Conservation (phyloP, 35 echinoderm and acorn worm species). For the Apostichopus californicus region DNA sequence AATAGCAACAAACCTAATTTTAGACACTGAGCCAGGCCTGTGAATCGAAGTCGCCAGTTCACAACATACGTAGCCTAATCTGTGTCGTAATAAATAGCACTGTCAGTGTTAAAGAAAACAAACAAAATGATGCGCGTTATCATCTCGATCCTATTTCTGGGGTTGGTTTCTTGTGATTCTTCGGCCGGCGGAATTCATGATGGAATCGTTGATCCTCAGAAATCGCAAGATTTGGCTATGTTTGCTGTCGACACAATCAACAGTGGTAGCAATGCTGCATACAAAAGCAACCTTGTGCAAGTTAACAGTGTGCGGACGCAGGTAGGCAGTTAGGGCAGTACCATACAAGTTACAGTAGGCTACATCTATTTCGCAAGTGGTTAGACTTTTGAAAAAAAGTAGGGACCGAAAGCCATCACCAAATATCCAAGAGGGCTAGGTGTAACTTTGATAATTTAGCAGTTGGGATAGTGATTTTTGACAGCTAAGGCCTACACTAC, state of each 20-base stretch:
- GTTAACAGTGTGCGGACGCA: background rate
- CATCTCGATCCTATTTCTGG: background rate
- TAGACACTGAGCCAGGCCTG: too few relatives aligned
- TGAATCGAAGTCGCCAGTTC: too few relatives aligned
- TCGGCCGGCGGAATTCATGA: constrained; percentile 8
- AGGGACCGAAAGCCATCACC: too few relatives aligned
- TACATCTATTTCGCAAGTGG: background rate
- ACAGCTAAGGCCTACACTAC: too few relatives aligned
- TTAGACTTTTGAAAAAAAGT: too few relatives aligned
- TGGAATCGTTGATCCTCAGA: background rate
- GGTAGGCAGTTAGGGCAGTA: background rate
- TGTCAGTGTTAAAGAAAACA: background rate
- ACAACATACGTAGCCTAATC: background rate
- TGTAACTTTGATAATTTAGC: too few relatives aligned
- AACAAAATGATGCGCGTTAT: constrained; percentile 7
- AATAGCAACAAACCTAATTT: too few relatives aligned
- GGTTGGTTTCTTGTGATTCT: background rate
- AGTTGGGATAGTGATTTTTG: too few relatives aligned
- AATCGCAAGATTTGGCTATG: constrained; percentile 8
- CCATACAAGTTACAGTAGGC: background rate
- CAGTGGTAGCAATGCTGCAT: background rate
- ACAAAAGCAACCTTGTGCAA: constrained; percentile 21
- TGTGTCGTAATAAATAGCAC: background rate
- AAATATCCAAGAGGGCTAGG: too few relatives aligned
- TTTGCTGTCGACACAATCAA: constrained; percentile 27